Evolutionary conservation across 2,888 invertebrate species (phyloP).

Genomic region (Acanthosoma haemorrhoidale): DNA sequence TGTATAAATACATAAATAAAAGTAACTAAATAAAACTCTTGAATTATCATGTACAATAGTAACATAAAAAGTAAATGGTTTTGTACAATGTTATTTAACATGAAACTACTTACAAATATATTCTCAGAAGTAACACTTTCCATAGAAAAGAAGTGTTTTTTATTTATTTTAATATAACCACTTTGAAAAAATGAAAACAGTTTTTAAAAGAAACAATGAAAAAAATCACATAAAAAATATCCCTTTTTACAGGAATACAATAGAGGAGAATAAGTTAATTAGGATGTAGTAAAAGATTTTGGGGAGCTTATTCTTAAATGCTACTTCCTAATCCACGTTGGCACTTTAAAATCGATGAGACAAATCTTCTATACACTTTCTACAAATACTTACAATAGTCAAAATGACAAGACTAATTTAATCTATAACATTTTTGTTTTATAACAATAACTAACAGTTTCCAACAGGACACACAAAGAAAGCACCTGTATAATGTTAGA

Average conservation of each 20-base stretch:
- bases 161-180: neutral
- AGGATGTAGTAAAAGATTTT: slow-evolving; percentile 16
- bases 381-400: slow-evolving; percentile 36
- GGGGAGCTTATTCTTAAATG: slow-evolving; percentile 12
- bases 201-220: slow-evolving; percentile 8
- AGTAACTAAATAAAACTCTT: slow-evolving; percentile 38
- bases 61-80: slow-evolving; percentile 32
- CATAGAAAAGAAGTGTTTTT: neutral
- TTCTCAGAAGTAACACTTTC: neutral
- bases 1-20: slow-evolving; percentile 39
- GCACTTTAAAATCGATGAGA: slow-evolving; percentile 40
- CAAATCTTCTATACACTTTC: slow-evolving; percentile 38
- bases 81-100: slow-evolving; percentile 33
- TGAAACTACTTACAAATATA: slow-evolving; percentile 29
- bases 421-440: slow-evolving; percentile 35
- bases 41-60: slow-evolving; percentile 24
- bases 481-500: slow-evolving; percentile 30
- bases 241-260: neutral
- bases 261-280: slow-evolving; percentile 2
- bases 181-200: neutral
- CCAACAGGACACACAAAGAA: slow-evolving; percentile 35
- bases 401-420: slow-evolving; percentile 38
- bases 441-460: slow-evolving; percentile 38
- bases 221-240: slow-evolving; percentile 32
- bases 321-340: slow-evolving; percentile 30